phyloP scores from a whole-genome alignment of 2,888 invertebrate genomes.

The Baronia brevicornis region DNA sequence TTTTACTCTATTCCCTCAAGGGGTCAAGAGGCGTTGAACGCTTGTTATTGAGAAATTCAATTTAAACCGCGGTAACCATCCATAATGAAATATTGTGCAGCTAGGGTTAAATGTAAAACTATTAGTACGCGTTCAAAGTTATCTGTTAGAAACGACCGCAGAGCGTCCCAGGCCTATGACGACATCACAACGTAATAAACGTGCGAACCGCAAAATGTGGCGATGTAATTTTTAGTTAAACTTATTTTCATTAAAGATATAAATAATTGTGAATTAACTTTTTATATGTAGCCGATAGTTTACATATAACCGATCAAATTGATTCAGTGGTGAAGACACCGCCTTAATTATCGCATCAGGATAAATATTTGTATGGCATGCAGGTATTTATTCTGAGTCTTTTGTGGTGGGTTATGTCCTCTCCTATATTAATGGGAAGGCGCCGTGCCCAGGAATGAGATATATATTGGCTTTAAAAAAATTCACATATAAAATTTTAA shows the following conservation, averaged over 20 bases:
- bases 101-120: conserved; percentile 22
- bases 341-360: no score
- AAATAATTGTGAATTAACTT: neutral
- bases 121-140: conserved; percentile 19
- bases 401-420: no score
- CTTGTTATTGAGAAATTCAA: conserved; percentile 19
- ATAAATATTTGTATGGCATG: no score
- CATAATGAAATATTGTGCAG: conserved; percentile 23
- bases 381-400: no score
- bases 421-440: no score
- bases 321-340: no score
- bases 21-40: conserved; percentile 12
- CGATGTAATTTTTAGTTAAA: conserved; percentile 15
- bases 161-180: conserved; percentile 35
- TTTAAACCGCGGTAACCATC: conserved; percentile 21
- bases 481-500: no score
- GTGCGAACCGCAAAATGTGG: conserved; percentile 27
- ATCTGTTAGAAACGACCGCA: conserved; percentile 30
- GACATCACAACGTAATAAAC: conserved; percentile 22
- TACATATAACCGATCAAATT: no score
- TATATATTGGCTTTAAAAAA: no score
- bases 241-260: conserved; percentile 17
- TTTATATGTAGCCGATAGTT: neutral
- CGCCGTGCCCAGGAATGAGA: no score
- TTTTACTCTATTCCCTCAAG: conserved; percentile 11